Base-by-base conservation (phyloP, 2,113 vertebrate species). In the Cephalopholis sonnerati region DNA sequence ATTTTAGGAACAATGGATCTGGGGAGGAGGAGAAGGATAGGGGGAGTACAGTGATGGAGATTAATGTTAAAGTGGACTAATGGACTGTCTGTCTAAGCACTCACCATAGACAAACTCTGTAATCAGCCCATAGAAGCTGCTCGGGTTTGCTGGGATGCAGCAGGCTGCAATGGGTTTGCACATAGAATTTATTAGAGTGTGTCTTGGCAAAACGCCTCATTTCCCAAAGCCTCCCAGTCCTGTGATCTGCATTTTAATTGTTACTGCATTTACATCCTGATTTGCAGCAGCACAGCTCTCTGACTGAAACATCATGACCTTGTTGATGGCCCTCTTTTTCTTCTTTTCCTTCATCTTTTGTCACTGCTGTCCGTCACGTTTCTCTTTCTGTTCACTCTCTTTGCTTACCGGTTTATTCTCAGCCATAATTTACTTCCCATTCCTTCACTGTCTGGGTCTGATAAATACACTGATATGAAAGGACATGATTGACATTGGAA, bases 31-130 rank as follows among this genome's bases (percentile, higher is more conserved):
- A 81, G 78, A 65, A 25, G 36, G 61, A 77, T 25, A 15, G 66
- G 25, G 68, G 54, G 58, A 71, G 58, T 36, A 83, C 58, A 58
- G 79, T 85, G 84, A 91, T 91, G 74, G 78, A 92, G 88, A 93
- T 92, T 86, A 88, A 91, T 92, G 87, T 81, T 89, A 85, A 88
- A 84, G 82, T 51, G 74, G 79, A 78, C 89, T 90, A 92, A 93
- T 92, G 90, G 89, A 86, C 82, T 77, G 84, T 81, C 89, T 87
- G 88, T 90, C 83, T 76, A 69, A 91, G 83, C 80, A 74, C 78
- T 85, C 79, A 67, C 66, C 55, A 66, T 70, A 67, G 83, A 89
- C 86, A 90, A 90, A 93, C 83, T 84, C 67, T 81, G 81, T 80
- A 84, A 87, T 87, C 87, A 84, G 84, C 68, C 71, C 61, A 71